These are phyloP conservation scores for Danio tinwini DNA, from an alignment of 2,797 vertebrate genomes.

Conservation along the genomic window DNA sequence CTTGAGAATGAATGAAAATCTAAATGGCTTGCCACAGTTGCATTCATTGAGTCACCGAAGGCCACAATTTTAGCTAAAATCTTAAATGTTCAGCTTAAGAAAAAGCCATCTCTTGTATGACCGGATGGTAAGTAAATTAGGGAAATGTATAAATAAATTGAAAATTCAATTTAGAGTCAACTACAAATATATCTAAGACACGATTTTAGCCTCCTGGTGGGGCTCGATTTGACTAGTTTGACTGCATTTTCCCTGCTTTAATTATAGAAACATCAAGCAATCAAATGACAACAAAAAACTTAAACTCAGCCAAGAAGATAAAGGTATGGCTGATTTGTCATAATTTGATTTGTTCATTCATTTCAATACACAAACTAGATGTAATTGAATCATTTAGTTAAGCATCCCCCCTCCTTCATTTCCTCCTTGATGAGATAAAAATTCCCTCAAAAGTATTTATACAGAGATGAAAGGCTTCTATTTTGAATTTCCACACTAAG, in stretches of 20 bases:
- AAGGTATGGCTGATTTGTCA: background rate
- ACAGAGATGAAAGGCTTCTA: background rate
- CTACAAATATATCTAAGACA: background rate
- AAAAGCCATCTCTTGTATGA: too few species aligned
- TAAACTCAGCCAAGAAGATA: background rate
- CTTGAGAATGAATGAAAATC: too few species aligned
- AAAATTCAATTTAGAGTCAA: too few species aligned
- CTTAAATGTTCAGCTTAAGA: too few species aligned
- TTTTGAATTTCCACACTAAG: background rate
- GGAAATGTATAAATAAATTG: too few species aligned
- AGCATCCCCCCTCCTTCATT: background rate
- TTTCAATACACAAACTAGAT: constrained; percentile 2
- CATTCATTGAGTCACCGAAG: too few species aligned
- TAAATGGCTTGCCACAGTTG: too few species aligned
- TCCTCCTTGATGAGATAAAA: constrained; percentile 14
- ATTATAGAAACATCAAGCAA: background rate
- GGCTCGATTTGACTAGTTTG: background rate
- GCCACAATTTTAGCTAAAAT: too few species aligned
- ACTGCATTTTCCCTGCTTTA: background rate
- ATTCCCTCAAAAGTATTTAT: background rate
- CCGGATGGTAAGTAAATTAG: too few species aligned
- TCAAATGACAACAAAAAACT: background rate
- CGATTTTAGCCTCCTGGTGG: constrained; percentile 17
- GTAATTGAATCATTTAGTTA: background rate
- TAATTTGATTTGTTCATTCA: background rate